These are phyloP conservation scores for Alviniconcha strummeri DNA, from an alignment of 2,888 invertebrate genomes.

Conservation along the genomic window DNA sequence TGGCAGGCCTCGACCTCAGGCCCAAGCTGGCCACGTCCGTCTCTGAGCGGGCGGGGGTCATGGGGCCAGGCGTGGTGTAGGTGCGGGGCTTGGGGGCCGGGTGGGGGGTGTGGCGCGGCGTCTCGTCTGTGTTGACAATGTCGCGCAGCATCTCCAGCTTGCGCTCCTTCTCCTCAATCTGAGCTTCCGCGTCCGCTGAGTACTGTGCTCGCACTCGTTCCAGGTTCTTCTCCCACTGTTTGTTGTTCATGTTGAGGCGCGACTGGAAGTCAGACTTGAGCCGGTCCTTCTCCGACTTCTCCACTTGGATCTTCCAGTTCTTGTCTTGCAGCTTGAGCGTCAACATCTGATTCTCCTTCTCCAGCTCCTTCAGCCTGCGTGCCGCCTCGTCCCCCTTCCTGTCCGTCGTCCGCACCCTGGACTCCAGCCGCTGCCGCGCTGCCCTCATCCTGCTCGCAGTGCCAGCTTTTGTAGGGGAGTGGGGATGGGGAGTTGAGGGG, in stretches of 20 bases:
- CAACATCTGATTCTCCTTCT: constrained; percentile 68
- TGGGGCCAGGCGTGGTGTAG: constrained; percentile 45
- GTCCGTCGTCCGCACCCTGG: constrained; percentile 73
- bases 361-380: constrained; percentile 60
- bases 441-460: constrained; percentile 49
- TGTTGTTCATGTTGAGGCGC: constrained; percentile 64
- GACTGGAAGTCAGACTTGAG: constrained; percentile 78
- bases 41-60: constrained; percentile 57
- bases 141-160: constrained; percentile 67
- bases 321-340: constrained; percentile 74
- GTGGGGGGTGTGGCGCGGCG: constrained; percentile 37
- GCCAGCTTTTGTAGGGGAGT: no score
- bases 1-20: constrained; percentile 44
- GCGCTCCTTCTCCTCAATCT: constrained; percentile 64
- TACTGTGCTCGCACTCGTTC: constrained; percentile 62
- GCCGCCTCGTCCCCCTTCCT: constrained; percentile 63
- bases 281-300: constrained; percentile 76
- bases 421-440: constrained; percentile 70
- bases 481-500: no score
- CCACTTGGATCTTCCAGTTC: constrained; percentile 75
- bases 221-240: constrained; percentile 64
- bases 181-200: constrained; percentile 59
- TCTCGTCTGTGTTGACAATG: constrained; percentile 61
- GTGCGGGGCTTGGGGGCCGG: constrained; percentile 54
- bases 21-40: constrained; percentile 57